A percentile compares a stretch with the other conserved stretches of the same genome.
Evolutionary conservation across 2,888 invertebrate species (phyloP).

Genomic region (Ariolimax columbianus): DNA sequence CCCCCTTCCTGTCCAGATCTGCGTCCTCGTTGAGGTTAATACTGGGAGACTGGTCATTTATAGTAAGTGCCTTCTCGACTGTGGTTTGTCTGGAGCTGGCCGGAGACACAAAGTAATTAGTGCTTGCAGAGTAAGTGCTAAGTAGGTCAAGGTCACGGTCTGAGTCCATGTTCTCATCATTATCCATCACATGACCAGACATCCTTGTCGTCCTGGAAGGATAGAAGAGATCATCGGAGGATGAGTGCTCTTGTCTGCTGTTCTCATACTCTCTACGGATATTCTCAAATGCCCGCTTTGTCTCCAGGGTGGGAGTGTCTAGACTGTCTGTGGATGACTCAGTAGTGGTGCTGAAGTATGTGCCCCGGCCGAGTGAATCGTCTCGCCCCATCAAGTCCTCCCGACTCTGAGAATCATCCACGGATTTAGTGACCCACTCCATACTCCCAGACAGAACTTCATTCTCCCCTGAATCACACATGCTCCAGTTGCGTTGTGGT

Average conservation of each 20-base stretch:
- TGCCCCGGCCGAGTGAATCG: constrained; percentile 46
- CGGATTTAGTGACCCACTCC: constrained; percentile 39
- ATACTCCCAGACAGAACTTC: neutral
- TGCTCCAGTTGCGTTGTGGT: constrained; percentile 48
- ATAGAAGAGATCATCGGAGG: constrained; percentile 40
- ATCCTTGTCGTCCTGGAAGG: constrained; percentile 14
- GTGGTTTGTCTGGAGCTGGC: constrained; percentile 54
- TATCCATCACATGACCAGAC: constrained; percentile 17
- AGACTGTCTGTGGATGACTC: constrained; percentile 61
- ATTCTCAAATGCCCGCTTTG: constrained; percentile 54
- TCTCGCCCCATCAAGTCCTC: constrained; percentile 2
- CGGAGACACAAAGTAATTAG: constrained; percentile 61
- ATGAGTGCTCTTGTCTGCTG: neutral
- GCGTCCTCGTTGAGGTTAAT: constrained; percentile 1
- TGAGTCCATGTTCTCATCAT: constrained; percentile 31
- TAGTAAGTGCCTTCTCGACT: constrained; percentile 50
- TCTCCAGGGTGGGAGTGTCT: constrained; percentile 31
- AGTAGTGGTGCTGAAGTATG: constrained; percentile 58
- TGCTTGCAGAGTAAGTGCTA: constrained; percentile 54
- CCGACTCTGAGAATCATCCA: constrained; percentile 35
- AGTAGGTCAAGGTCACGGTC: constrained; percentile 5
- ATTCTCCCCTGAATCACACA: constrained; percentile 44
- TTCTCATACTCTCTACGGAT: constrained; percentile 58
- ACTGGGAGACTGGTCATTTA: neutral
- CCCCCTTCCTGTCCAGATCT: neutral